Evolutionary conservation across 2,888 invertebrate genomes (phyloP).

Genomic region (Acanthacorydalis orientalis): DNA sequence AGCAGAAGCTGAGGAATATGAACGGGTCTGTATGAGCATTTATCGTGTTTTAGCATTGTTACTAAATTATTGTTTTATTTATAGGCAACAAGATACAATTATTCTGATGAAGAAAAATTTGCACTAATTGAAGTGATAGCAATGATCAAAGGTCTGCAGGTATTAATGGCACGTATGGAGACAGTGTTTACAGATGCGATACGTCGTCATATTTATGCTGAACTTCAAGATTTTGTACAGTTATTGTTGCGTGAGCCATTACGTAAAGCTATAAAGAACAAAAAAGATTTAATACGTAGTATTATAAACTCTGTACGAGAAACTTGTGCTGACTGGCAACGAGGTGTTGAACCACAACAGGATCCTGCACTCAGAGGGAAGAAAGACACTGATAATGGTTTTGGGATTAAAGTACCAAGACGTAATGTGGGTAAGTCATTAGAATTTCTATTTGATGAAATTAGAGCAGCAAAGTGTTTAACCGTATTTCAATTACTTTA

Average conservation of each 20-base stretch:
- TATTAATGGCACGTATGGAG: conserved; percentile 93
- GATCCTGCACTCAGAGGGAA: conserved; percentile 87
- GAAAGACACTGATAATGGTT: conserved; percentile 84
- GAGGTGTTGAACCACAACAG: conserved; percentile 77
- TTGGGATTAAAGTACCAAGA: conserved; percentile 80
- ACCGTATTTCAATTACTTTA: conserved; percentile 15
- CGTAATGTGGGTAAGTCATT: conserved; percentile 67
- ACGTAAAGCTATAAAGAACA: conserved; percentile 92
- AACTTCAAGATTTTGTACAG: conserved; percentile 94
- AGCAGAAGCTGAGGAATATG: conserved; percentile 93
- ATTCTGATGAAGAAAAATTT: conserved; percentile 92
- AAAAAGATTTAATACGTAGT: conserved; percentile 88
- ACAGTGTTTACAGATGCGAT: conserved; percentile 88
- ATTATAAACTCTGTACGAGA: conserved; percentile 94
- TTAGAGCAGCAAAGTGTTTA: conserved; percentile 1
- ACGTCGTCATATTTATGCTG: conserved; percentile 82
- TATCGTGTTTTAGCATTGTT: neutral
- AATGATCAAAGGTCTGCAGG: conserved; percentile 97
- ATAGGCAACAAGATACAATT: conserved; percentile 85
- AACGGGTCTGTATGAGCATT: conserved; percentile 41
- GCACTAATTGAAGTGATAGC: conserved; percentile 96
- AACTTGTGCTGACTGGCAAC: conserved; percentile 93
- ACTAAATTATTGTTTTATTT: conserved; percentile 24
- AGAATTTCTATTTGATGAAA: neutral
- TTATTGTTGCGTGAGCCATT: conserved; percentile 75